phyloP scores from a whole-genome alignment of 2,888 invertebrate species.

The Pseudanteris insignis region DNA sequence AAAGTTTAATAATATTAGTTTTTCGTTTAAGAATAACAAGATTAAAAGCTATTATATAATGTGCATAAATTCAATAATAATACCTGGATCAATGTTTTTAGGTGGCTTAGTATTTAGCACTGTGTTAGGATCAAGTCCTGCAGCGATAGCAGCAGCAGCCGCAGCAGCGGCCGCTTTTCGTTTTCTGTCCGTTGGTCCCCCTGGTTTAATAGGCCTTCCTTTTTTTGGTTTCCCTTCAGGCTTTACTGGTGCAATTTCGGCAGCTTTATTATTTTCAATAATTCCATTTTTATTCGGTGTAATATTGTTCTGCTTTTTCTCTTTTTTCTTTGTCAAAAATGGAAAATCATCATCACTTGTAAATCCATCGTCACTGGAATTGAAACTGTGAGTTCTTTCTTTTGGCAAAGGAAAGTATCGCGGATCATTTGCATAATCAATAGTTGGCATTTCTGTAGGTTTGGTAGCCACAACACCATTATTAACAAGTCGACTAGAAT shows the following conservation, averaged over 20 bases:
- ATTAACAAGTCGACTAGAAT: slow-evolving; percentile 50
- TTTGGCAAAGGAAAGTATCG: slow-evolving; percentile 79
- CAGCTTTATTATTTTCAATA: slow-evolving; percentile 5
- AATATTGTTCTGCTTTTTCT: slow-evolving; percentile 47
- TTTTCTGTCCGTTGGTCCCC: slow-evolving; percentile 65
- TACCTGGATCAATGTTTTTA: slow-evolving; percentile 68
- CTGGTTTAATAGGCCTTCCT: slow-evolving; percentile 67
- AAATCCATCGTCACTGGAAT: slow-evolving; percentile 74
- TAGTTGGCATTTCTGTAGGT: slow-evolving; percentile 67
- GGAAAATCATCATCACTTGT: slow-evolving; percentile 70
- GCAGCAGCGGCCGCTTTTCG: slow-evolving; percentile 65
- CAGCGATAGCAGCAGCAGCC: slow-evolving; percentile 53
- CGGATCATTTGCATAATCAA: slow-evolving; percentile 73
- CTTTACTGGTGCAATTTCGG: slow-evolving; percentile 37
- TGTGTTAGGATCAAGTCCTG: slow-evolving; percentile 22
- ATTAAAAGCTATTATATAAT: not conserved
- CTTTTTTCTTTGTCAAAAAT: slow-evolving; percentile 56
- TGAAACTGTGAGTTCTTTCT: slow-evolving; percentile 74
- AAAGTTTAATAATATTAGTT: slow-evolving; percentile 68
- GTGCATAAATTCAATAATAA: not conserved
- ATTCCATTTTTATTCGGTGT: not conserved
- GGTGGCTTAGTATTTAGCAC: slow-evolving; percentile 60
- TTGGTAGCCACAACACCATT: slow-evolving; percentile 63
- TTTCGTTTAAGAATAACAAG: slow-evolving; percentile 70
- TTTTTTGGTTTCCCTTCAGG: slow-evolving; percentile 60